Base-by-base conservation (phyloP, 2,113 vertebrate genomes). In the Gobio gobio region DNA sequence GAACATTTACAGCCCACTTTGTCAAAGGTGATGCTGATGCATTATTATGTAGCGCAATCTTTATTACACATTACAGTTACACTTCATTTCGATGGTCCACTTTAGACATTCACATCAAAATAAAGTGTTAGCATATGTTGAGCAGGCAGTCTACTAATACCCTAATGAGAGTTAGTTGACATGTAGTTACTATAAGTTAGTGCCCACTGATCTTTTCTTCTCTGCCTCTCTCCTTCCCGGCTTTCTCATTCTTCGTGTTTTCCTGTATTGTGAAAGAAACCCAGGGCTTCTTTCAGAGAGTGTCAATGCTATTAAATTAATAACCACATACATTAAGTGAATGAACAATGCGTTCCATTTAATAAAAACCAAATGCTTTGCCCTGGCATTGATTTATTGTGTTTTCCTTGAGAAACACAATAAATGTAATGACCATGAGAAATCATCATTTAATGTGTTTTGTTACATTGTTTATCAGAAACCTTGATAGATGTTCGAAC, bases 391-490 rank as follows among this genome's bases (percentile, higher is more conserved):
- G 78, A 81, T 81, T 81, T 81, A 49, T 49, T 64, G 16, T 80
- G 78, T 66, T 81, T 78, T 81, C 43, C n/a, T 81, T 81, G 43
- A 66, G 43, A 81, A 81, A 49, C 59, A 80, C 43, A 81, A 81
- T 29, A 64, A 33, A 81, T 81, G 1, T 49, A 81, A 66, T 64
- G 78, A 49, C 43, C 78, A 33, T 29, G 78, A 64, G 59, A 33
- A 66, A 66, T 81, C 59, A 80, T 33, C 40, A 64, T 64, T 40
- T 49, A 29, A 45, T 14, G 2, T 81, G 59, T 66, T 81, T 47
- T 49, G 7, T 81, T 29, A 24, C n/a, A 22, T 49, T 36, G 51
- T 77, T 77, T 77, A 56, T 56, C 49, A 64, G 78, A 80, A 80
- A 63, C 59, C 59, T 61, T 43, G 54, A 78, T 78, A 43, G 51